Base-by-base conservation (phyloP, 2,797 vertebrate genomes). In the Rhinophrynus dorsalis region DNA sequence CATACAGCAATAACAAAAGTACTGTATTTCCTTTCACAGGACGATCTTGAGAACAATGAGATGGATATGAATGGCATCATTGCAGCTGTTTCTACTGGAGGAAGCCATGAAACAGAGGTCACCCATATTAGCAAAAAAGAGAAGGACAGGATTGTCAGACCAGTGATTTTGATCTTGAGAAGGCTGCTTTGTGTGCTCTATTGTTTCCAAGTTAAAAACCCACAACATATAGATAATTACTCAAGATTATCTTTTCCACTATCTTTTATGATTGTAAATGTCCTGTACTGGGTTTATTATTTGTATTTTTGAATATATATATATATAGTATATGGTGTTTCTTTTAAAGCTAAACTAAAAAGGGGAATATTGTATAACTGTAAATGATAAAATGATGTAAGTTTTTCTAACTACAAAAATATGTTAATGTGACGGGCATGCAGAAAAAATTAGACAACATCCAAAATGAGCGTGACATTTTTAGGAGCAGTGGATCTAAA, bases 141-240 rank as follows among this genome's bases (percentile, higher is more conserved):
- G 66, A 78, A 48, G 66, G 76, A 23, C 23, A 79, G 74, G 18
- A 57, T 47, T 37, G 44, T 32, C 10, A 48, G 37, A 1, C 75
- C 65, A 33, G 17, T 52, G 35, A 78, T 91, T 73, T 64, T 77
- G 0, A 5, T 81, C 47, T 50, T 91, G 50, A 91, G 90, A 76
- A 91, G 89, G 81, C 80, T 89, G 27, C 75, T 90, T 15, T 86
- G 89, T 56, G 80, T 86, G 76, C 78, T 93, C 75, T 84, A 83
- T 77, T 96, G 92, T 76, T 95, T 94, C 77, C 91, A 77, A 17
- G 84, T 96, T 74, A 86, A 95, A 83, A 96, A 96, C 81, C 94
- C 94, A n/a, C 92, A 96, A 77, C 91, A 95, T 85, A 96, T 96
- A 88, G 95, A 96, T 84, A 94, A 94, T 85, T 95, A 96, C 11